Evolutionary conservation across 2,888 invertebrate species (phyloP).

Genomic region (Steinernema scapterisci): DNA sequence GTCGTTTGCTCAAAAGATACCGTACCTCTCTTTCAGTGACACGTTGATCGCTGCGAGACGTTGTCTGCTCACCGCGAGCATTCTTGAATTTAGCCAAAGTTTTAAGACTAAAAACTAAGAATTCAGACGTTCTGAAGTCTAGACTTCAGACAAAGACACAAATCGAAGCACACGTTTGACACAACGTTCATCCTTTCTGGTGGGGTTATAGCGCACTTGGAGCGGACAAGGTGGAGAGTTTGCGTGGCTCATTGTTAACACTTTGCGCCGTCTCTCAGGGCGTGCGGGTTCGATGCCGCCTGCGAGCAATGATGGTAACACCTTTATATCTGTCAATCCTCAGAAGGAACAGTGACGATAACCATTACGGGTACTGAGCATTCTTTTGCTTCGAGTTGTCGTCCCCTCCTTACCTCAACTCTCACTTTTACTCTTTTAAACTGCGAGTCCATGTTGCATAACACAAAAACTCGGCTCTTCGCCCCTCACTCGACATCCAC

Average conservation of each 20-base stretch:
- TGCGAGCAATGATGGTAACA: background rate
- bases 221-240: too few relatives aligned
- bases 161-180: too few relatives aligned
- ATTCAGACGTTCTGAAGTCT: too few relatives aligned
- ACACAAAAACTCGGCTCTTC: conserved; percentile 8
- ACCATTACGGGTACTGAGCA: conserved; percentile 3
- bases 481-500: conserved; percentile 1
- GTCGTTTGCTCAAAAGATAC: too few relatives aligned
- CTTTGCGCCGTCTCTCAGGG: background rate
- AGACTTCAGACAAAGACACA: too few relatives aligned
- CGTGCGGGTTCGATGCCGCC: background rate
- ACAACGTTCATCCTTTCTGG: background rate
- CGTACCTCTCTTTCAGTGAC: too few relatives aligned
- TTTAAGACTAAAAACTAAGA: too few relatives aligned
- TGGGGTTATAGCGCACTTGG: background rate
- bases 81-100: too few relatives aligned
- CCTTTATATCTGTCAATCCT: conserved; percentile 28
- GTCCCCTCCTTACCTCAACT: background rate
- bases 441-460: conserved; percentile 12
- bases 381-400: too few relatives aligned
- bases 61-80: too few relatives aligned
- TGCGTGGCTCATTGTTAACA: background rate
- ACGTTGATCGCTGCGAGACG: too few relatives aligned
- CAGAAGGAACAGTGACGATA: conserved; percentile 11
- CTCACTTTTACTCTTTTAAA: background rate